Evolutionary conservation across 2,888 invertebrate species (phyloP).

Genomic region (Glyphotaelius pellucidus): DNA sequence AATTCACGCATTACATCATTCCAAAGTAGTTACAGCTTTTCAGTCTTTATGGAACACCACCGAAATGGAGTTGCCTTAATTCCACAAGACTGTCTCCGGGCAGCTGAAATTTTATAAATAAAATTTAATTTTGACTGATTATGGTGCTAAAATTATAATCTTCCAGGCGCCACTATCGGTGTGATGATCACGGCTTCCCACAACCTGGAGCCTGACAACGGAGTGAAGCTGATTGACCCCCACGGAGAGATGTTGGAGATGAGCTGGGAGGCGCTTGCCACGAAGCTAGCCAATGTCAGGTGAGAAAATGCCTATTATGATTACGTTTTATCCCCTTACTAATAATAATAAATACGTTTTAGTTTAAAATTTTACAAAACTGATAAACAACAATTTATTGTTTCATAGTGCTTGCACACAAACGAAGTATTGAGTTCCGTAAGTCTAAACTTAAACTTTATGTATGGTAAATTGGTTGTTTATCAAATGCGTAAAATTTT

Average conservation of each 20-base stretch:
- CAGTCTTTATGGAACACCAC: no score
- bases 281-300: constrained; percentile 90
- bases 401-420: no score
- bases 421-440: no score
- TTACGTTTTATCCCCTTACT: neutral
- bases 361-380: no score
- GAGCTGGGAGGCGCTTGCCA: constrained; percentile 94
- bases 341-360: neutral
- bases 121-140: neutral
- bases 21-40: no score
- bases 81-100: neutral
- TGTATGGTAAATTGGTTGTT: no score
- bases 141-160: neutral
- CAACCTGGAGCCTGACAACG: constrained; percentile 97
- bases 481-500: no score
- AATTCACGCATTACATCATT: no score
- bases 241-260: constrained; percentile 97
- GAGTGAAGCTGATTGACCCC: constrained; percentile 97
- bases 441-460: no score
- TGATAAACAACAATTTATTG: no score
- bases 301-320: constrained; percentile 70
- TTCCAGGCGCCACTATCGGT: constrained; percentile 86
- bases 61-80: neutral
- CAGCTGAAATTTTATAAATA: neutral
- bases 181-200: constrained; percentile 99